Conservation (phyloP, 2,888 invertebrate genomes). For the Eledona agricola region DNA sequence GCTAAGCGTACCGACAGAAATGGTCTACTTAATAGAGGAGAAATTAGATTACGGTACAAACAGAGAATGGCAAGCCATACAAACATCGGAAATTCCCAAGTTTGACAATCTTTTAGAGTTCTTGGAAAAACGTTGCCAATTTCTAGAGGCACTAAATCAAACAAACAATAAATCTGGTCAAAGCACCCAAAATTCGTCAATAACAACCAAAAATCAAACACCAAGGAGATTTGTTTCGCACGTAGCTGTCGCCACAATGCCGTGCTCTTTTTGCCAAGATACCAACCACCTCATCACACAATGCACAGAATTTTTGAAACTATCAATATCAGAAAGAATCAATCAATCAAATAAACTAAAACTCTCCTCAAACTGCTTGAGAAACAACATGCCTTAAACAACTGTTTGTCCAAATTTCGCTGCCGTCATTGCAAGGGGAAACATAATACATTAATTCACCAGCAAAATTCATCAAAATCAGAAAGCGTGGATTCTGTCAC, state of each 20-base stretch:
- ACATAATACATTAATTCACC: no score
- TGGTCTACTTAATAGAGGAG: background rate
- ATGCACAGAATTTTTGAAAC: no score
- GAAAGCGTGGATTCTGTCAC: background rate
- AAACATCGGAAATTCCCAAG: background rate
- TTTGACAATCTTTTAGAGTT: background rate
- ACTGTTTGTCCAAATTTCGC: no score
- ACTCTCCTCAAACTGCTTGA: no score
- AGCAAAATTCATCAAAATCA: no score
- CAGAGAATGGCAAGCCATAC: background rate
- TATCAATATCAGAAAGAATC: no score
- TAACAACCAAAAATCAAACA: background rate
- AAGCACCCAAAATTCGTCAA: background rate
- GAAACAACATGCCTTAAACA: no score
- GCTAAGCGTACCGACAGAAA: background rate
- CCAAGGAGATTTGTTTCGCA: background rate
- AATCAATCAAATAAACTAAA: no score
- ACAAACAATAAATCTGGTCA: background rate
- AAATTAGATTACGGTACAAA: constrained; percentile 1
- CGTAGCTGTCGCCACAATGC: background rate
- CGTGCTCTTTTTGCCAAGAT: no score
- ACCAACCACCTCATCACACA: no score
- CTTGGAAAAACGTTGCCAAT: constrained; percentile 2
- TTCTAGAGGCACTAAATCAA: constrained; percentile 2
- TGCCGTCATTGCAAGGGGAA: no score